phyloP scores from a whole-genome alignment of 2,113 vertebrate species.

The Xyrauchen texanus region DNA sequence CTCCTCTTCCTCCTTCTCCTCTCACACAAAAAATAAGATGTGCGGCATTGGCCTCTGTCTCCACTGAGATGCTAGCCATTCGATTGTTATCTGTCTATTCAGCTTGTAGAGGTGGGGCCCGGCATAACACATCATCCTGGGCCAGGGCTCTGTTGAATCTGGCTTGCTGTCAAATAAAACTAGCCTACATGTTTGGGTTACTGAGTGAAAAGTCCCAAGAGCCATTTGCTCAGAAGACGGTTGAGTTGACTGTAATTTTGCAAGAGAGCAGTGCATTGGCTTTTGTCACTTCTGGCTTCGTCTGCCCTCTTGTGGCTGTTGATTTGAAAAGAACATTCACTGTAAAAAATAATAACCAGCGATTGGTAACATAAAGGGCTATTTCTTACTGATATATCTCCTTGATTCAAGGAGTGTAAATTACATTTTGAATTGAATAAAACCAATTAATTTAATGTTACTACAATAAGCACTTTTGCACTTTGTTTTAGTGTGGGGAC shows the following conservation, averaged over 20 bases:
- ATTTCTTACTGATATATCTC: too few relatives aligned
- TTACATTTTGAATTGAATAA: too few relatives aligned
- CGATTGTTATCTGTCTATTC: constrained; percentile 54
- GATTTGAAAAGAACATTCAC: background rate
- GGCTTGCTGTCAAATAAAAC: constrained; percentile 41
- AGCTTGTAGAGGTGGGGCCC: constrained; percentile 52
- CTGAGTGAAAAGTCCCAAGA: constrained; percentile 30
- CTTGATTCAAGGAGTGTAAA: too few relatives aligned
- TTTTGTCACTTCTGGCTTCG: background rate
- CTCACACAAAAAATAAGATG: constrained; percentile 39
- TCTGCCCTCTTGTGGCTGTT: constrained; percentile 44
- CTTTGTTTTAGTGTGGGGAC: background rate
- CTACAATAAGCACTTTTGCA: too few relatives aligned
- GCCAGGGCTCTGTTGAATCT: constrained; percentile 20
- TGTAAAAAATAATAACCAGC: too few relatives aligned
- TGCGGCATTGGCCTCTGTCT: background rate
- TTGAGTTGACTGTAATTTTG: constrained; percentile 7
- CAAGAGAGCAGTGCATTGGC: background rate
- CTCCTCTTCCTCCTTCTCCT: constrained; percentile 9
- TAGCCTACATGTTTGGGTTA: constrained; percentile 32
- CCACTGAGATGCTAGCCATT: constrained; percentile 45
- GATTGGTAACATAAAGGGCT: too few relatives aligned
- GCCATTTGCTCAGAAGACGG: constrained; percentile 29
- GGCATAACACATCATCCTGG: constrained; percentile 38
- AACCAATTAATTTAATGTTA: too few relatives aligned